These are phyloP conservation scores for Acanthurus lineatus DNA, from an alignment of 2,797 vertebrate species.

Conservation along the genomic window DNA sequence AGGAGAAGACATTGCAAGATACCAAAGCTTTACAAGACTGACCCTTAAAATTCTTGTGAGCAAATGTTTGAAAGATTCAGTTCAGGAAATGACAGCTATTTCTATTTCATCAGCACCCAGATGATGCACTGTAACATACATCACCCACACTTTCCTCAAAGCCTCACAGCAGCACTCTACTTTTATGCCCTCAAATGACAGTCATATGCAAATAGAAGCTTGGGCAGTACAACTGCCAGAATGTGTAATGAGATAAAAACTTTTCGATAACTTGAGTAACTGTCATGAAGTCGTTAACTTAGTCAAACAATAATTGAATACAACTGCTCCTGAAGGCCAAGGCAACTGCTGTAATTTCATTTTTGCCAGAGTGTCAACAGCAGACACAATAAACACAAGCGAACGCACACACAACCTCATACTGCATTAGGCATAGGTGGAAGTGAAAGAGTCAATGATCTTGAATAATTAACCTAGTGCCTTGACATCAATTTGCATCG, in stretches of 20 bases:
- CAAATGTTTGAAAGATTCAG: conserved; percentile 11
- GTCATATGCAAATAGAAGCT: conserved; percentile 66
- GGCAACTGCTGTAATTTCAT: conserved; percentile 24
- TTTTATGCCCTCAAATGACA: conserved; percentile 49
- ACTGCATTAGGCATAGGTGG: no score
- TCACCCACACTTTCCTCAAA: conserved; percentile 23
- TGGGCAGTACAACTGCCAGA: conserved; percentile 46
- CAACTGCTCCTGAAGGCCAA: conserved; percentile 19
- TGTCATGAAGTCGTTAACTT: conserved; percentile 34
- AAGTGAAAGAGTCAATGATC: no score
- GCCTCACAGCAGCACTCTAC: conserved; percentile 31
- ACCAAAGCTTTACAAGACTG: conserved; percentile 9
- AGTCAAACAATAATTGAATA: conserved; percentile 37
- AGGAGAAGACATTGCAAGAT: background rate
- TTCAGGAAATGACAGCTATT: conserved; percentile 3
- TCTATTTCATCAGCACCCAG: conserved; percentile 19
- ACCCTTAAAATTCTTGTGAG: conserved; percentile 18
- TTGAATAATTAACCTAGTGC: no score
- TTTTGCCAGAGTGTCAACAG: conserved; percentile 4
- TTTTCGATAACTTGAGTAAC: conserved; percentile 58
- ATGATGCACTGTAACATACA: conserved; percentile 3
- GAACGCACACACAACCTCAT: background rate
- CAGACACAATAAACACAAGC: conserved; percentile 14
- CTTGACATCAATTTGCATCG: no score
- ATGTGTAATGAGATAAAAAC: conserved; percentile 44